Evolutionary conservation across 1,140 invertebrate genomes (phyloP).

Genomic region (Drosophila repletoides): DNA sequence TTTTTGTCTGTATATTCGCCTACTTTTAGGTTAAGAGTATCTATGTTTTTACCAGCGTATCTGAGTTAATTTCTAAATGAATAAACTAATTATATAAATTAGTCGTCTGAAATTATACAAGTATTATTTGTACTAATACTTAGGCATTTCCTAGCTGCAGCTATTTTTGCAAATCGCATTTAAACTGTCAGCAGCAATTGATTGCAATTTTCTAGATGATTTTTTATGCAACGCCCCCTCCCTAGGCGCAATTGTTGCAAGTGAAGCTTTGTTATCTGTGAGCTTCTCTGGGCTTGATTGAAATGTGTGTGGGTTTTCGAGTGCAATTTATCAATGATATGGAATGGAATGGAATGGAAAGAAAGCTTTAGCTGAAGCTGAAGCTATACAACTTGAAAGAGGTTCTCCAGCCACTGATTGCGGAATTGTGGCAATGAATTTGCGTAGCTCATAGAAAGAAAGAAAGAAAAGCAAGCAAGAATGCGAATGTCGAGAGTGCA

Average conservation of each 20-base stretch:
- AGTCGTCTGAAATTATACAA: no score
- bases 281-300: constrained; percentile 3
- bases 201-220: constrained; percentile 18
- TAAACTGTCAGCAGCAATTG: constrained; percentile 21
- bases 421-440: constrained; percentile 43
- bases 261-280: constrained; percentile 9
- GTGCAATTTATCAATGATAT: constrained; percentile 33
- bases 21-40: no score
- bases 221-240: constrained; percentile 27
- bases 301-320: constrained; percentile 20
- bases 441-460: no score
- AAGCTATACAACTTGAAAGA: constrained; percentile 22
- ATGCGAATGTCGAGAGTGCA: no score
- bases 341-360: no score
- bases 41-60: no score
- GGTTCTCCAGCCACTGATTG: neutral
- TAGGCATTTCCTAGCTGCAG: neutral
- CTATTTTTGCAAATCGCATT: constrained; percentile 1
- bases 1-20: neutral
- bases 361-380: constrained; percentile 1
- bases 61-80: no score
- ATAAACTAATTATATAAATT: no score
- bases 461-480: no score
- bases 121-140: no score
- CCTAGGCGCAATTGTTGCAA: constrained; percentile 17